phyloP scores from a whole-genome alignment of 2,113 vertebrate species.

The Melanotaenia duboulayi region DNA sequence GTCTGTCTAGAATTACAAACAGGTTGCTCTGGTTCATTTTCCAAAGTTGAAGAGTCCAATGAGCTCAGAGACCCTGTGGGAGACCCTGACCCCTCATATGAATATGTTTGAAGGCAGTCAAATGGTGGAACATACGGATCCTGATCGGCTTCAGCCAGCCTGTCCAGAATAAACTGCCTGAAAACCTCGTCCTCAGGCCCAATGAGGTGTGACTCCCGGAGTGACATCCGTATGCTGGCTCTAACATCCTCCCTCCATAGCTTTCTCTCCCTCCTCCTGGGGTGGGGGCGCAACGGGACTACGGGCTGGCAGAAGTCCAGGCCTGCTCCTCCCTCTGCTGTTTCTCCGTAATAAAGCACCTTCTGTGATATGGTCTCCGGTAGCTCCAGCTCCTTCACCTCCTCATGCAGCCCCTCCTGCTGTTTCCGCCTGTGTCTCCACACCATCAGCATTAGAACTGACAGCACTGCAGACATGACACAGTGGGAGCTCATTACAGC shows the following conservation, averaged over 20 bases:
- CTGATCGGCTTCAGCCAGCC: conserved; percentile 87
- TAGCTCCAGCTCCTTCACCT: conserved; percentile 85
- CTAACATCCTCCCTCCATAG: conserved; percentile 73
- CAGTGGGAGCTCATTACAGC: conserved; percentile 54
- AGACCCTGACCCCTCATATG: conserved; percentile 90
- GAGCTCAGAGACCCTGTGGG: conserved; percentile 91
- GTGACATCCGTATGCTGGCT: conserved; percentile 85
- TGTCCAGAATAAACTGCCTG: conserved; percentile 89
- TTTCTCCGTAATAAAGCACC: conserved; percentile 86
- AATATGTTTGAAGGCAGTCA: conserved; percentile 88
- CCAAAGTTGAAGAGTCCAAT: conserved; percentile 76
- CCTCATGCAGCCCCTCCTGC: conserved; percentile 76
- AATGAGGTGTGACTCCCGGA: conserved; percentile 87
- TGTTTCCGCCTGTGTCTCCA: conserved; percentile 79
- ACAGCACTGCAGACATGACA: conserved; percentile 82
- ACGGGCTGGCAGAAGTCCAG: conserved; percentile 63
- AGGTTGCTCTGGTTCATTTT: conserved; percentile 75
- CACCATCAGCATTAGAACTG: conserved; percentile 82
- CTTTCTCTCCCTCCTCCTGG: conserved; percentile 66
- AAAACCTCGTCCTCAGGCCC: conserved; percentile 90
- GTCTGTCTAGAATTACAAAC: conserved; percentile 69
- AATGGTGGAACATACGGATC: conserved; percentile 87
- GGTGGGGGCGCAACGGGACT: conserved; percentile 79
- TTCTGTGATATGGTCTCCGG: conserved; percentile 87
- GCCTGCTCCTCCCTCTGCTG: conserved; percentile 71